Evolutionary conservation across 2,797 vertebrate genomes (phyloP).

Genomic region (Kryptolebias ocellatus): DNA sequence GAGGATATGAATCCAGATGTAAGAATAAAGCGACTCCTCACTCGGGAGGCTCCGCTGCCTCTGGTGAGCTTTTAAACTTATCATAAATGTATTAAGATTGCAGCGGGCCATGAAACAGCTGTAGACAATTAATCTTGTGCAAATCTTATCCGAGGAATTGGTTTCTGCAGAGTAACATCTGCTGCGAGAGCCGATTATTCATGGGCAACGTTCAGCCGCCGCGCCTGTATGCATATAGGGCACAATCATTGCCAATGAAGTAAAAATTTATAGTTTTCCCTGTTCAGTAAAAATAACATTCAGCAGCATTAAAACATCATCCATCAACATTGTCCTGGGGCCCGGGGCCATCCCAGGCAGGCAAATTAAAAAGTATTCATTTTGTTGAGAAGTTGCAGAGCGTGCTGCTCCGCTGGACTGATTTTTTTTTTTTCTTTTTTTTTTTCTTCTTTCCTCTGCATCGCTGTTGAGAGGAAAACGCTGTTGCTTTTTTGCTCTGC

Average conservation of each 20-base stretch:
- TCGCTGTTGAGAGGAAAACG: constrained; percentile 73
- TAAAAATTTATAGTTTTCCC: constrained; percentile 99
- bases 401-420: constrained; percentile 83
- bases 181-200: constrained; percentile 94
- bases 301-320: constrained; percentile 99
- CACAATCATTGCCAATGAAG: constrained; percentile 97
- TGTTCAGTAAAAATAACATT: constrained; percentile 99
- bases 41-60: constrained; percentile 89
- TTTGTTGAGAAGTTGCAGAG: constrained; percentile 89
- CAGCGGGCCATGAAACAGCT: constrained; percentile 99
- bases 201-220: constrained; percentile 86
- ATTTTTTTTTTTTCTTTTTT: constrained; percentile 32
- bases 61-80: constrained; percentile 98
- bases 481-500: constrained; percentile 65
- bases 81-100: constrained; percentile 99
- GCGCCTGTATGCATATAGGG: constrained; percentile 91
- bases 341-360: constrained; percentile 84
- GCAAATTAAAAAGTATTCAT: constrained; percentile 98
- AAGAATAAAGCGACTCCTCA: constrained; percentile 89
- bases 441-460: constrained; percentile 30
- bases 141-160: constrained; percentile 98
- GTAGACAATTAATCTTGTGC: constrained; percentile 99
- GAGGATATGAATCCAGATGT: constrained; percentile 97
- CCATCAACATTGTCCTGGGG: constrained; percentile 96
- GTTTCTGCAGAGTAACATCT: constrained; percentile 96